Evolutionary conservation across 2,888 invertebrate genomes (phyloP), one percentile per base, ranked within the genome.

Genomic region (Steinernema hermaphroditum): DNA sequence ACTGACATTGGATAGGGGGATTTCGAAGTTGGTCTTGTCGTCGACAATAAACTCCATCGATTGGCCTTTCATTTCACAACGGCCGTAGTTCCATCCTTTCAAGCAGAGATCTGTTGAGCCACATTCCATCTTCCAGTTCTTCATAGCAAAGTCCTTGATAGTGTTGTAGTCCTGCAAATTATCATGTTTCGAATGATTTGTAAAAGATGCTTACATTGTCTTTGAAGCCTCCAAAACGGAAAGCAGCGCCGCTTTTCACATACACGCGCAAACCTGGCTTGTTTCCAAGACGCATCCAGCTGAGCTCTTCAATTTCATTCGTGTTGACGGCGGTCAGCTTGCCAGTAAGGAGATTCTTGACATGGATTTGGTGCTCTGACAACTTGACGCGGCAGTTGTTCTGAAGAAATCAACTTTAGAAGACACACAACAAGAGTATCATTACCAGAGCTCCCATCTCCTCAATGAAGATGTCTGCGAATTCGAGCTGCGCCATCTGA

Each of bases 51-150:
- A 87, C n/a, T 82, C 78, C 46, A 86, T 73, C 49, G 75, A 81
- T 12, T 77, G 79, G 32, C 80, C 97, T 82, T 91, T 92, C 87
- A 99, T 97, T 82, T 93, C 93, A 0, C 94, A 94, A 0, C 93
- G 93, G 34, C 98, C 98, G 94, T 97, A 98, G 88, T 98, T 99
- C 97, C 97, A 98, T 0, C 98, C 98, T 87, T 94, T 96, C 0
- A 96, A 90, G 77, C 94, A 93, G 71, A 95, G 88, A 85, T 98
- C 97, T 84, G 93, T 93, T 84, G 94, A 94, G 68, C 93, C 89
- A 91, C 96, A 91, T 74, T 93, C 92, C 27, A 85, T 78, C 34
- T 91, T 90, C 87, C 95, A 96, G 79, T 92, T 91, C 6, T 90
- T 89, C 77, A 92, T 91, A 81, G 96, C 92, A 88, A 94, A 97